Evolutionary conservation across 2,888 invertebrate species (phyloP).

Genomic region (Beris chalybata): DNA sequence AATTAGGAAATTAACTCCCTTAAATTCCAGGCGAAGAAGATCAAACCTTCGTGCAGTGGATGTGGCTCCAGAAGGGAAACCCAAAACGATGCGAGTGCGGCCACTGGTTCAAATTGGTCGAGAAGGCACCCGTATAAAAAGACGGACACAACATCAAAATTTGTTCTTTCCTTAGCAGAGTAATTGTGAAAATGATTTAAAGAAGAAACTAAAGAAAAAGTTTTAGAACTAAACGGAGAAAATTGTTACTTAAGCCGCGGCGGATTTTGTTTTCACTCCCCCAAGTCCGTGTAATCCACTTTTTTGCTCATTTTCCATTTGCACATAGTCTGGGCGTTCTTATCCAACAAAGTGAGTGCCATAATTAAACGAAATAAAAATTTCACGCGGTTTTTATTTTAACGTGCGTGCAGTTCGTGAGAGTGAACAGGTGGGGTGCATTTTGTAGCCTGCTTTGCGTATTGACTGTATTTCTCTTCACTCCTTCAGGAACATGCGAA

Average conservation of each 20-base stretch:
- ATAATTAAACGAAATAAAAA: no score
- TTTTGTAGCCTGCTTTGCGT: no score
- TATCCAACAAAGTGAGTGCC: no score
- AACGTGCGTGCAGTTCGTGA: no score
- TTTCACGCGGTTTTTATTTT: no score
- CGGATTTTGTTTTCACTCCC: no score
- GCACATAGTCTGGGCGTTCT: no score
- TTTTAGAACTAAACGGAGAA: slow-evolving; percentile 34
- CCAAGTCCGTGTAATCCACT: no score
- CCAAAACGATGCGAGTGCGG: slow-evolving; percentile 95
- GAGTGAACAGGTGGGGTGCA: no score
- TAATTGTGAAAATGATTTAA: slow-evolving; percentile 32
- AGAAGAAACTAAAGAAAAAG: slow-evolving; percentile 27
- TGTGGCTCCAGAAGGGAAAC: slow-evolving; percentile 89
- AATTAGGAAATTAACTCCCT: not conserved
- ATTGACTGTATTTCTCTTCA: no score
- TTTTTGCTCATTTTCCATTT: no score
- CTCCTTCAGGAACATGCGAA: no score
- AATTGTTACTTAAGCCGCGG: slow-evolving; percentile 27
- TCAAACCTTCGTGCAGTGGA: slow-evolving; percentile 85
- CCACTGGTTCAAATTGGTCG: slow-evolving; percentile 91
- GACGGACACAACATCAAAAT: slow-evolving; percentile 8
- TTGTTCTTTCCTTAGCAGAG: slow-evolving; percentile 31
- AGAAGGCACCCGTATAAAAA: slow-evolving; percentile 70
- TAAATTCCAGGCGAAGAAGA: slow-evolving; percentile 77